phyloP scores from a whole-genome alignment of 2,113 vertebrate genomes.

The Thamnophis sirtalis region DNA sequence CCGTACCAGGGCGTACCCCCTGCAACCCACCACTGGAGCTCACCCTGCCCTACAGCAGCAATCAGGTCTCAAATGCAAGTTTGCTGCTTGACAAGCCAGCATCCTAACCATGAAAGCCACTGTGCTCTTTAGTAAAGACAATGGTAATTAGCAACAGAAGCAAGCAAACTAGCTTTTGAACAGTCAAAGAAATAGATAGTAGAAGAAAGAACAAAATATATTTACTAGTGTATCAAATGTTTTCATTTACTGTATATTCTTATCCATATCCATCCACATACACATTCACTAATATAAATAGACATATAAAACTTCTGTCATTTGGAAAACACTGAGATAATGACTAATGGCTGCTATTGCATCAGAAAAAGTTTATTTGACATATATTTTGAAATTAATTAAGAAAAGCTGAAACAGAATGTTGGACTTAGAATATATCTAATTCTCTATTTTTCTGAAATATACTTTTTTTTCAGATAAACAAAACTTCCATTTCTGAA shows the following conservation, averaged over 20 bases:
- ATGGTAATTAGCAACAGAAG: not conserved
- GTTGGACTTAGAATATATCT: not conserved
- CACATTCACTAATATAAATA: not conserved
- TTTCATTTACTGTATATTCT: not conserved
- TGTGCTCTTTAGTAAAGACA: not conserved
- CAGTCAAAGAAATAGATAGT: not conserved
- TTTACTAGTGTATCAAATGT: not conserved
- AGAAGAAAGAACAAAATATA: not conserved
- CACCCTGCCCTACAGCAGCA: not conserved
- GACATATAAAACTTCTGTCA: not conserved
- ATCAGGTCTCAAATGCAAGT: not conserved
- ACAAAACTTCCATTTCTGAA: conserved; percentile 1
- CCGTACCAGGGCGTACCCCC: too few relatives aligned
- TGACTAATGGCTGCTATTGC: not conserved
- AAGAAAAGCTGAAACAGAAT: not conserved
- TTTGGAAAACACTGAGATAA: not conserved
- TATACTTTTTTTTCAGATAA: not conserved
- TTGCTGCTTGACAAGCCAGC: not conserved
- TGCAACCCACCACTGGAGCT: not conserved
- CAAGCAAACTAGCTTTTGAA: not conserved
- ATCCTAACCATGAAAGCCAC: not conserved
- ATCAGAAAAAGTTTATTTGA: not conserved
- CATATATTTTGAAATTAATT: not conserved
- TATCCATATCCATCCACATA: not conserved
- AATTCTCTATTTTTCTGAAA: not conserved